A percentile compares a stretch with the other conserved stretches of the same genome.
These are phyloP conservation scores for Resseliella maxima DNA, from an alignment of 2,888 invertebrate species.

Conservation along the genomic window DNA sequence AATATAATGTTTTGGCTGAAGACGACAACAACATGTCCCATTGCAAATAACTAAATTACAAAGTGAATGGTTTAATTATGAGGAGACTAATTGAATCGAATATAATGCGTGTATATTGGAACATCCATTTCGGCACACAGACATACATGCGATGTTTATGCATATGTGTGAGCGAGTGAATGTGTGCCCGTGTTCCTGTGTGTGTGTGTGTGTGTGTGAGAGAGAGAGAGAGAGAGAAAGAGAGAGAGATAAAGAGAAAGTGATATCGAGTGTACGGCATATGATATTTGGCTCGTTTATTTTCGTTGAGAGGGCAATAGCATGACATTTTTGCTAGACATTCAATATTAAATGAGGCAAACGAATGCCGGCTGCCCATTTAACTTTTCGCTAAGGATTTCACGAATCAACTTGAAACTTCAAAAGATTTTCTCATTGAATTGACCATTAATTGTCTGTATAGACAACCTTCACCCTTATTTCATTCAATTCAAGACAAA, in stretches of 20 bases:
- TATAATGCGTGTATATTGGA: conserved; percentile 54
- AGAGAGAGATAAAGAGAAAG: too few relatives aligned
- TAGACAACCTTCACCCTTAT: not conserved
- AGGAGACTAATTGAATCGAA: conserved; percentile 55
- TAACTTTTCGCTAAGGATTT: conserved; percentile 41
- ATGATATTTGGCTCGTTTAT: not conserved
- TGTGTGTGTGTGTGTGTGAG: not conserved
- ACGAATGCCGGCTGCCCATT: not conserved
- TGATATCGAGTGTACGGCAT: too few relatives aligned
- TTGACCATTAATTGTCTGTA: not conserved
- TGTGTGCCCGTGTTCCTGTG: not conserved
- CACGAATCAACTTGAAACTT: not conserved
- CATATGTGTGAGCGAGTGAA: not conserved
- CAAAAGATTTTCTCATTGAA: not conserved
- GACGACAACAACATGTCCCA: conserved; percentile 49
- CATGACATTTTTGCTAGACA: not conserved
- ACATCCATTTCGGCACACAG: not conserved
- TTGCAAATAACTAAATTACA: conserved; percentile 53
- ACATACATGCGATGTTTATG: not conserved
- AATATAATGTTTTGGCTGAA: conserved; percentile 34
- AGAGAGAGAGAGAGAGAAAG: too few relatives aligned
- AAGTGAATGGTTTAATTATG: conserved; percentile 55
- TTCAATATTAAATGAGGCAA: conserved; percentile 41
- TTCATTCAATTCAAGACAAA: not conserved
- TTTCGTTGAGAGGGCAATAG: not conserved